phyloP scores from a whole-genome alignment of 1,140 invertebrate genomes.

The Asobara japonica region DNA sequence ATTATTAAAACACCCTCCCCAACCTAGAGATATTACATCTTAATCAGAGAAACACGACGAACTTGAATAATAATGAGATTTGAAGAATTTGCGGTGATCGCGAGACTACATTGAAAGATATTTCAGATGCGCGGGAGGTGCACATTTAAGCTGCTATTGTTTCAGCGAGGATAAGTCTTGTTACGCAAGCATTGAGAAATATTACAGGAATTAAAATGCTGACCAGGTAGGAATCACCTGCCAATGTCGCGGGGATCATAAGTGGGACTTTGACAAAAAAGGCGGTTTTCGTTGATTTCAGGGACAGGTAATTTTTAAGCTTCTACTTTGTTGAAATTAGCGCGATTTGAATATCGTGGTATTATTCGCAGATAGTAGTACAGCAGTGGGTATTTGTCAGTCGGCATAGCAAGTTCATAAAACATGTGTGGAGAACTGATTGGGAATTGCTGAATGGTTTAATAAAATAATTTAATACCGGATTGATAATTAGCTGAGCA shows the following conservation, averaged over 20 bases:
- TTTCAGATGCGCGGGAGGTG: background rate
- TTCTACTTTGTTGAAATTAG: background rate
- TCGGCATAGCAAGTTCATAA: background rate
- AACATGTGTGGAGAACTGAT: too few relatives aligned
- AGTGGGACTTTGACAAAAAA: background rate
- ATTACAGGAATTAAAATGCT: conserved; percentile 45
- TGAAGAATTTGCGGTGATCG: background rate
- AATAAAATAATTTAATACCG: background rate
- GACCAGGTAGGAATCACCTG: conserved; percentile 38
- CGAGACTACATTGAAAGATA: background rate
- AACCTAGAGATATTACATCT: too few relatives aligned
- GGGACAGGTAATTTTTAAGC: background rate
- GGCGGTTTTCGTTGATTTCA: background rate
- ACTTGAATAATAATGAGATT: background rate
- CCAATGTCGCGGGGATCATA: conserved; percentile 28
- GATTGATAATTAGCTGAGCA: background rate
- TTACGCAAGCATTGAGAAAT: conserved; percentile 45
- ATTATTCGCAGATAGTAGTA: too few relatives aligned
- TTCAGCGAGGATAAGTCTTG: conserved; percentile 31
- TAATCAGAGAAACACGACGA: background rate
- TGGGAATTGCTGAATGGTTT: background rate
- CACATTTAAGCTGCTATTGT: background rate
- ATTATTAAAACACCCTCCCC: too few relatives aligned
- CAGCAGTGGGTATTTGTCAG: too few relatives aligned
- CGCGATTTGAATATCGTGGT: too few relatives aligned